Evolutionary conservation across 1,140 invertebrate genomes (phyloP).

Genomic region (Chironomus striatipennis): DNA sequence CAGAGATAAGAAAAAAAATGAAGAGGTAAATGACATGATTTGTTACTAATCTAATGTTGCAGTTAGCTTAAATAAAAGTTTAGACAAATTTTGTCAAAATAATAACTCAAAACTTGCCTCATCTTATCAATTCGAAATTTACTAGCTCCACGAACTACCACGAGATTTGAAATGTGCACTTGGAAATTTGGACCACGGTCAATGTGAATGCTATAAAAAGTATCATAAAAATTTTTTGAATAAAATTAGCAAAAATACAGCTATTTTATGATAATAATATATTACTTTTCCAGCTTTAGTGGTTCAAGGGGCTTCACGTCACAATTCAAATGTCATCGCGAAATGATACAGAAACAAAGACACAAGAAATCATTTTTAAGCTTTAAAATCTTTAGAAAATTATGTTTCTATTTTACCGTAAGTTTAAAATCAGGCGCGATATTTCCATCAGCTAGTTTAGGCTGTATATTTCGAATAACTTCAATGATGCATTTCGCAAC

Average conservation of each 20-base stretch:
- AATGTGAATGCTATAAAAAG: neutral
- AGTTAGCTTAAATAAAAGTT: no score
- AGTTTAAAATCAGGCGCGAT: neutral
- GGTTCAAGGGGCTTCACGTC: neutral
- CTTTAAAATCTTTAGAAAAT: neutral
- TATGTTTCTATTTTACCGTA: neutral
- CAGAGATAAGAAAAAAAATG: neutral
- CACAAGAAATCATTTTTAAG: no score
- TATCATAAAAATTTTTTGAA: neutral
- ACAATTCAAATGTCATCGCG: no score
- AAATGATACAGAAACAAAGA: neutral
- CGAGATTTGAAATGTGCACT: neutral
- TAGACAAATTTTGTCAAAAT: no score
- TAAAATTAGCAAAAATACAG: neutral
- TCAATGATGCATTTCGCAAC: constrained; percentile 6
- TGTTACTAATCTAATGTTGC: no score
- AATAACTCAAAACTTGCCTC: neutral
- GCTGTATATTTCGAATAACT: neutral
- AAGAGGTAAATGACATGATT: no score
- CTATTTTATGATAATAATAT: neutral
- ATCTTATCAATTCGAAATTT: neutral
- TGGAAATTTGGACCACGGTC: constrained; percentile 3
- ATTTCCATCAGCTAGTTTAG: neutral
- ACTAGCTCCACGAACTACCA: neutral
- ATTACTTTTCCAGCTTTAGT: neutral